Evolutionary conservation across 2,888 invertebrate genomes (phyloP), one percentile per base, ranked within the genome.

Genomic region (Rhagophthalmus giganteus): DNA sequence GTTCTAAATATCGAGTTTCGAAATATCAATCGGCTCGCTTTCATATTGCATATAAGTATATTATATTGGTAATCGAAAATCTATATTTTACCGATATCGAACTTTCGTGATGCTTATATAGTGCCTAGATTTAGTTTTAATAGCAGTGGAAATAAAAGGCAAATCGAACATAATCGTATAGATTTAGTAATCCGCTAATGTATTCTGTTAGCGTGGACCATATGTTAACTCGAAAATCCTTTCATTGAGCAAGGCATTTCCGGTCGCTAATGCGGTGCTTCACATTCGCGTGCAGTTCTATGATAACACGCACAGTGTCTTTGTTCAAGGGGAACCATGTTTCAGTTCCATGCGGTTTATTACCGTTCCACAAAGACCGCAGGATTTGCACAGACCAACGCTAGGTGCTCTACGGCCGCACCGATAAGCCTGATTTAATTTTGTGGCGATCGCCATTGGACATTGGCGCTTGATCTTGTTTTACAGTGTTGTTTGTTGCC

Each of bases 361-460:
- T 67, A 64, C 64, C 62, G 61, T 60, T 48, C 65, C 67, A 59
- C 66, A 68, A 64, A 62, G 62, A 60, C 60, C 57, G 49, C 55
- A 34, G 65, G 66, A 65, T 67, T 64, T 66, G 64, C 60, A 57
- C 63, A 38, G 56, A 45, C 37, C 46, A 46, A 53, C 44, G 57
- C 57, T 52, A 60, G 64, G 64, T 61, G 63, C 59, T 62, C 61
- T 62, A 59, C 57, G 55, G 59, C 59, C 54, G 57, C 59, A 60
- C 64, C 65, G 70, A 70, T 70, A 70, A 70, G 68, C 70, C 66
- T 67, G 70, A 70, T 70, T 70, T 70, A 70, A 70, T 70, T 70
- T 70, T 67, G 70, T 64, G 68, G 69, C 67, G 62, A 67, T 69
- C 63, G 61, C 62, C 45, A 64, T 61, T 59, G 66, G 68, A 68